Evolutionary conservation across 2,113 vertebrate species (phyloP).

Genomic region (Triplophysa rosa): DNA sequence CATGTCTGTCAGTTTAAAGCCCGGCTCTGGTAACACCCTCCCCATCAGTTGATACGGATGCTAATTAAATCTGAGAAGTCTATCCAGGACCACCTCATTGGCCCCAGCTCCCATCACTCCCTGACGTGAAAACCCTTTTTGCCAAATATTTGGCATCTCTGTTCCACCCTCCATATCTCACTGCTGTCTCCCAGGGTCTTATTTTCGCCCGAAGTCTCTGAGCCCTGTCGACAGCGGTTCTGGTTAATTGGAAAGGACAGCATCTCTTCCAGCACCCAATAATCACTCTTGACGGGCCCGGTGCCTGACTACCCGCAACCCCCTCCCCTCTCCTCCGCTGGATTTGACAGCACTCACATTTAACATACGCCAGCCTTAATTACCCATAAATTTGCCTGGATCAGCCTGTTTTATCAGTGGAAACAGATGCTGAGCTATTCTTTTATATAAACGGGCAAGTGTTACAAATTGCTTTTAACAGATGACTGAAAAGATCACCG

Average conservation of each 20-base stretch:
- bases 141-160: constrained; percentile 1
- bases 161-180: constrained; percentile 24
- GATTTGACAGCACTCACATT: constrained; percentile 9
- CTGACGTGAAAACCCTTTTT: not conserved
- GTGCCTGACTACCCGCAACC: constrained; percentile 1
- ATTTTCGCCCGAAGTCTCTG: constrained; percentile 23
- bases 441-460: not conserved
- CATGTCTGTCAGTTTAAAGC: not conserved
- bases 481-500: not conserved
- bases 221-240: constrained; percentile 22
- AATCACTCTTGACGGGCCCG: constrained; percentile 41
- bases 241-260: constrained; percentile 44
- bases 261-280: constrained; percentile 34
- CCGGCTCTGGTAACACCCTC: not conserved
- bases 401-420: constrained; percentile 4
- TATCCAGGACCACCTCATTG: constrained; percentile 1
- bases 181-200: constrained; percentile 38
- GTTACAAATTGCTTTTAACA: not conserved
- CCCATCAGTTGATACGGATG: not conserved
- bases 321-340: not conserved
- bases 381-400: constrained; percentile 7
- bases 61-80: constrained; percentile 24
- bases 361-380: constrained; percentile 25
- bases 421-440: not conserved
- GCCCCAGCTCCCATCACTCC: not conserved